Evolutionary conservation across 2,888 invertebrate genomes (phyloP).

Genomic region (Dorcus hopei): DNA sequence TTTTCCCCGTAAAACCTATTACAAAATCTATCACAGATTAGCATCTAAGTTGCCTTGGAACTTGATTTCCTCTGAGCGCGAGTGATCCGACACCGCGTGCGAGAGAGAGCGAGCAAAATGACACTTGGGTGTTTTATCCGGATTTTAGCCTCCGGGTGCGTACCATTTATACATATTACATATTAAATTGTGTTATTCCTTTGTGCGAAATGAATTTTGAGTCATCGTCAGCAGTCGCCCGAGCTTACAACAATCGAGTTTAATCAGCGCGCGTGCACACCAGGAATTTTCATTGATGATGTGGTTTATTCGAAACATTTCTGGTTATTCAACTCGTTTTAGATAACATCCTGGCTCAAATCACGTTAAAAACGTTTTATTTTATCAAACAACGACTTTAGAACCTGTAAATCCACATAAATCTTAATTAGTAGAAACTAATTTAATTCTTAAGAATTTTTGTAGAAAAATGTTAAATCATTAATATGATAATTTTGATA

Average conservation of each 20-base stretch:
- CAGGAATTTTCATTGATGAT: conserved; percentile 9
- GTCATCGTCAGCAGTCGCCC: neutral
- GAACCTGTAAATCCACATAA: no score
- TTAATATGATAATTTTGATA: no score
- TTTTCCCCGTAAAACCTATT: conserved; percentile 22
- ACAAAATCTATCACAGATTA: conserved; percentile 30
- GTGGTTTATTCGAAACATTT: neutral
- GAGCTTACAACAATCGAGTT: neutral
- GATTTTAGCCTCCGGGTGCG: conserved; percentile 6
- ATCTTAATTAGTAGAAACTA: no score
- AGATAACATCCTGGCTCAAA: no score
- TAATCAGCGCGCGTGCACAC: conserved; percentile 1
- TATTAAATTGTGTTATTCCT: conserved; percentile 15
- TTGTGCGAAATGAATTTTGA: conserved; percentile 12
- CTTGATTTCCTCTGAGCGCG: neutral
- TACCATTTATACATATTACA: conserved; percentile 4
- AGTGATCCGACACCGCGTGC: neutral
- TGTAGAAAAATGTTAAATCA: no score
- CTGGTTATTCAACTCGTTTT: conserved; percentile 2
- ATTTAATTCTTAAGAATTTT: no score
- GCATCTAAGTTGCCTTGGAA: conserved; percentile 17
- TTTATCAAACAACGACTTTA: neutral
- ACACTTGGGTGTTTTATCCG: neutral
- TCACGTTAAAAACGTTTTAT: neutral
- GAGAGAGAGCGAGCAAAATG: neutral